Percentiles rank a stretch among this genome's conserved stretches.
Evolutionary conservation across 2,797 vertebrate genomes (phyloP).

Genomic region (Anabacerthia variegaticeps): DNA sequence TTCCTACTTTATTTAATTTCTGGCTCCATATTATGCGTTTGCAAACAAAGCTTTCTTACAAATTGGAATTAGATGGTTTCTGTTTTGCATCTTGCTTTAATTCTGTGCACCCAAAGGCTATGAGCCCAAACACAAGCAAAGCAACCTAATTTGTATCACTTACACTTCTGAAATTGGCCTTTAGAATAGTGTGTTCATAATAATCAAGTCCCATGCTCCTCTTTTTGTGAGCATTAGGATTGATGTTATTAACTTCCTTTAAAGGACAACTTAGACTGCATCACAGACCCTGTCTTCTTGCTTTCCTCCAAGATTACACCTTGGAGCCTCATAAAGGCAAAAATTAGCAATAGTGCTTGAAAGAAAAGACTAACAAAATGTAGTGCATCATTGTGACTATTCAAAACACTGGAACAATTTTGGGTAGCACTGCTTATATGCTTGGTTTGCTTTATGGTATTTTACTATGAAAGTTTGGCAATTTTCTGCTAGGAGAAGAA

Average conservation of each 20-base stretch:
- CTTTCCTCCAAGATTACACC: background rate
- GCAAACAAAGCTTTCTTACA: background rate
- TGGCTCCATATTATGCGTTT: background rate
- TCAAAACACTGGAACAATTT: background rate
- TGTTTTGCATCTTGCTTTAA: conserved; percentile 30
- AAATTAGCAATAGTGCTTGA: background rate
- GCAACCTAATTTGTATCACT: conserved; percentile 4
- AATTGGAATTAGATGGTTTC: conserved; percentile 36
- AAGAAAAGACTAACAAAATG: background rate
- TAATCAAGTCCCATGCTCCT: background rate
- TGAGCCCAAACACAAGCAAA: background rate
- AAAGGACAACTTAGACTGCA: background rate
- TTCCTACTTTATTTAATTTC: conserved; percentile 24
- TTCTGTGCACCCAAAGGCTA: background rate
- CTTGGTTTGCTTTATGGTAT: background rate
- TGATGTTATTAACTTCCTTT: background rate
- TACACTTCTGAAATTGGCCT: background rate
- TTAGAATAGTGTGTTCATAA: background rate
- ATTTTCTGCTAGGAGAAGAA: background rate
- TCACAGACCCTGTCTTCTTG: background rate
- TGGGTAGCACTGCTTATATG: background rate
- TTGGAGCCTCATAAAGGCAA: background rate
- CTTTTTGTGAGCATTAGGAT: background rate
- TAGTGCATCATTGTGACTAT: background rate
- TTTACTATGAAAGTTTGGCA: background rate